Percentiles rank a stretch among this genome's conserved stretches.
phyloP scores from a whole-genome alignment of 2,888 invertebrate genomes.

The Dynastes hyllus region DNA sequence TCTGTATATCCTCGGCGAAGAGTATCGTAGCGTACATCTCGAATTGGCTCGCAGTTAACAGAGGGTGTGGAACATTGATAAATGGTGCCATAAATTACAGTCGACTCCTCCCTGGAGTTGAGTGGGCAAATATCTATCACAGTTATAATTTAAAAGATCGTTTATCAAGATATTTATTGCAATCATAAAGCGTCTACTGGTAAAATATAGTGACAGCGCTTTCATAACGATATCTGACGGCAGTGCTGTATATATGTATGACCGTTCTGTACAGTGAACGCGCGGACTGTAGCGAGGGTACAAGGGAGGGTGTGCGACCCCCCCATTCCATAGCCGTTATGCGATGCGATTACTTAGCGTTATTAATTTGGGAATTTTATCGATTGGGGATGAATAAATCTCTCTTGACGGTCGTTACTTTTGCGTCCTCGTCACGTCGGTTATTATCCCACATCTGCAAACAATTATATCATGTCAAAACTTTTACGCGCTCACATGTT shows the following conservation, averaged over 20 bases:
- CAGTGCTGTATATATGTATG: conserved; percentile 2
- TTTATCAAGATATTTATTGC: conserved; percentile 72
- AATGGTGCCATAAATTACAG: conserved; percentile 72
- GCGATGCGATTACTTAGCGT: conserved; percentile 39
- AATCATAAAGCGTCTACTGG: conserved; percentile 69
- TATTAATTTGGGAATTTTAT: conserved; percentile 47
- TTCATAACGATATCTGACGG: conserved; percentile 59
- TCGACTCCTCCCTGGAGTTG: conserved; percentile 71
- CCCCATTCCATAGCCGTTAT: not conserved
- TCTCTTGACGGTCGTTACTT: conserved; percentile 22
- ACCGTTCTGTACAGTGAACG: conserved; percentile 19
- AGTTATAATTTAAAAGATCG: conserved; percentile 73
- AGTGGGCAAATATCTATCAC: conserved; percentile 73
- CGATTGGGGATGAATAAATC: conserved; percentile 37
- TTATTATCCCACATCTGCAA: conserved; percentile 41
- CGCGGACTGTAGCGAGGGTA: not conserved
- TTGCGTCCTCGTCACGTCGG: conserved; percentile 20
- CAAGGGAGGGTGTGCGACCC: not conserved
- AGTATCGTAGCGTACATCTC: conserved; percentile 74
- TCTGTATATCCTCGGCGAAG: conserved; percentile 51
- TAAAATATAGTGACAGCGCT: conserved; percentile 66
- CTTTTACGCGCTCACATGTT: conserved; percentile 17
- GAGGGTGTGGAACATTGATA: conserved; percentile 73
- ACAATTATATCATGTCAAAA: conserved; percentile 31
- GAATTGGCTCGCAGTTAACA: conserved; percentile 74